Conservation (phyloP, 2,888 invertebrate species). For the Schrankia costaestrigalis region DNA sequence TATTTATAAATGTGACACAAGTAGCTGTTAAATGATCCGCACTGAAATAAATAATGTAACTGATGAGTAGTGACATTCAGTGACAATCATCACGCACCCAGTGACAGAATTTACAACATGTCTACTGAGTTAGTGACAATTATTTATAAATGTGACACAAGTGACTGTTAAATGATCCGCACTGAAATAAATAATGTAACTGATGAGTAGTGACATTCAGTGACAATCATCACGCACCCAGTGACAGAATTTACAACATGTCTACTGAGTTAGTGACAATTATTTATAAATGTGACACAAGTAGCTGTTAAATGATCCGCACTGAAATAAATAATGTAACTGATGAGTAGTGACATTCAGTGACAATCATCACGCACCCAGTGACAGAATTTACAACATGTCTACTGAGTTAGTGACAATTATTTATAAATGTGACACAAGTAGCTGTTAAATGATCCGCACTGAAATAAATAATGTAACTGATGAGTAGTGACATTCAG, state of each 20-base stretch:
- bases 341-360: slow-evolving; percentile 3
- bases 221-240: slow-evolving; percentile 1
- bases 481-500: slow-evolving; percentile 3
- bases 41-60: too few species aligned
- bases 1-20: background rate
- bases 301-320: too few species aligned
- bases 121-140: slow-evolving; percentile 12
- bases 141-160: background rate
- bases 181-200: background rate
- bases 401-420: slow-evolving; percentile 15
- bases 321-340: too few species aligned
- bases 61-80: background rate
- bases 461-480: too few species aligned
- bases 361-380: slow-evolving; percentile 13
- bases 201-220: background rate
- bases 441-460: too few species aligned
- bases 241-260: slow-evolving; percentile 5
- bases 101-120: slow-evolving; percentile 9
- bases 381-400: slow-evolving; percentile 10
- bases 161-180: too few species aligned
- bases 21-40: too few species aligned
- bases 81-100: slow-evolving; percentile 10
- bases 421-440: slow-evolving; percentile 1
- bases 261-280: slow-evolving; percentile 5
- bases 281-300: background rate